A percentile compares a stretch with the other conserved stretches of the same genome.
phyloP scores from a whole-genome alignment of 2,113 vertebrate species.

The Sciurus niger region DNA sequence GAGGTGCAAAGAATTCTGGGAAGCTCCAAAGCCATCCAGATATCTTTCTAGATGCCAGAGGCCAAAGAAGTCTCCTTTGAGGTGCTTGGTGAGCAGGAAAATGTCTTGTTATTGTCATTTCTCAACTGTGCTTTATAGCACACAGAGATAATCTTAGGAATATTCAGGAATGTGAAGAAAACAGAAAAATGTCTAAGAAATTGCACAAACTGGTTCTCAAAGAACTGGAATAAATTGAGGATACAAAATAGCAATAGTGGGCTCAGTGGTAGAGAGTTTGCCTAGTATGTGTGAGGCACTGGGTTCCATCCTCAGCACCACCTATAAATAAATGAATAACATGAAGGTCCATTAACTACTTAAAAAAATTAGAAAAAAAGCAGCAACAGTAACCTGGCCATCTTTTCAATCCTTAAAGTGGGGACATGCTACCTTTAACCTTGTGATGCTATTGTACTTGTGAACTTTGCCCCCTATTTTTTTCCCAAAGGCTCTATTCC shows the following conservation, averaged over 20 bases:
- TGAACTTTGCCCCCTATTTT: neutral
- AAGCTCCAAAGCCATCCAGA: neutral
- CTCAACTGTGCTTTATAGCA: neutral
- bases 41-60: neutral
- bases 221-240: neutral
- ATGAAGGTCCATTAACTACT: too few relatives aligned
- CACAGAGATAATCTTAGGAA: neutral
- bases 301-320: too few relatives aligned
- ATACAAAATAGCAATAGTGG: neutral
- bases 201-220: neutral
- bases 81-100: neutral
- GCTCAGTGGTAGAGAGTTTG: too few relatives aligned
- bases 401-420: neutral
- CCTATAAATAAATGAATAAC: too few relatives aligned
- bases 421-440: neutral
- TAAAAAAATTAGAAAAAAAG: too few relatives aligned
- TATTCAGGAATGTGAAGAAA: neutral
- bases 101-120: neutral
- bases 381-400: neutral
- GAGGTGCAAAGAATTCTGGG: constrained; percentile 60
- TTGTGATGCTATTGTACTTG: neutral
- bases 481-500: neutral
- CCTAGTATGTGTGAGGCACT: too few relatives aligned
- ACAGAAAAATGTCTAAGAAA: neutral
- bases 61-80: neutral